phyloP scores from a whole-genome alignment of 1,140 invertebrate genomes.

The Spodoptera litura region DNA sequence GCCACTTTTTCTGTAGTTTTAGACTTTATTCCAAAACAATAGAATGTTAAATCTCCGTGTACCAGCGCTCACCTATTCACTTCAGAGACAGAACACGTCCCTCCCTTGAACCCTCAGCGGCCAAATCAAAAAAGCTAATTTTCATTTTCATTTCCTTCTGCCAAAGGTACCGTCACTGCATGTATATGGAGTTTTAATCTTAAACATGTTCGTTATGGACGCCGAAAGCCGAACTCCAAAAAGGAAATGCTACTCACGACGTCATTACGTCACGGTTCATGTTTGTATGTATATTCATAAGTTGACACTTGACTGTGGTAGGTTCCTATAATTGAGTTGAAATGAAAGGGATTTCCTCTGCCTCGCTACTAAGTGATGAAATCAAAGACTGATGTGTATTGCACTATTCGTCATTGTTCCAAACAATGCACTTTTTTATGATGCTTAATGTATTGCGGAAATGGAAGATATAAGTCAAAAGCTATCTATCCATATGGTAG shows the following conservation, averaged over 20 bases:
- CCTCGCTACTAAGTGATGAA: background rate
- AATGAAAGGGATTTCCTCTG: conserved; percentile 30
- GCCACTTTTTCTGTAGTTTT: no score
- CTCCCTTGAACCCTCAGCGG: background rate
- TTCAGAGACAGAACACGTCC: background rate
- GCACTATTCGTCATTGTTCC: conserved; percentile 9
- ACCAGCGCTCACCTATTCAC: background rate
- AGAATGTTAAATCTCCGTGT: background rate
- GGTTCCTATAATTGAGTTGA: conserved; percentile 19
- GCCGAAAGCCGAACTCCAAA: conserved; percentile 23
- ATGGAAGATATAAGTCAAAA: background rate
- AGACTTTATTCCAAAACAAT: background rate
- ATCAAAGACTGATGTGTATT: conserved; percentile 1
- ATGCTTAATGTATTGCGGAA: background rate
- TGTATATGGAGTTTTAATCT: conserved; percentile 37
- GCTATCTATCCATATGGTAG: background rate
- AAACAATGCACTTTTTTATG: conserved; percentile 2
- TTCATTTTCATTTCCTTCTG: conserved; percentile 33
- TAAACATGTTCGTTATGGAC: conserved; percentile 29
- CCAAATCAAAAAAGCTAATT: conserved; percentile 36
- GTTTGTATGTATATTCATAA: conserved; percentile 45
- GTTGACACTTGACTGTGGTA: conserved; percentile 38
- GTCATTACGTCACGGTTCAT: conserved; percentile 39
- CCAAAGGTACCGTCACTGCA: conserved; percentile 13
- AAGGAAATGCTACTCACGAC: conserved; percentile 41